phyloP scores from a whole-genome alignment of 2,113 vertebrate species.

The Baryphthengus martii region DNA sequence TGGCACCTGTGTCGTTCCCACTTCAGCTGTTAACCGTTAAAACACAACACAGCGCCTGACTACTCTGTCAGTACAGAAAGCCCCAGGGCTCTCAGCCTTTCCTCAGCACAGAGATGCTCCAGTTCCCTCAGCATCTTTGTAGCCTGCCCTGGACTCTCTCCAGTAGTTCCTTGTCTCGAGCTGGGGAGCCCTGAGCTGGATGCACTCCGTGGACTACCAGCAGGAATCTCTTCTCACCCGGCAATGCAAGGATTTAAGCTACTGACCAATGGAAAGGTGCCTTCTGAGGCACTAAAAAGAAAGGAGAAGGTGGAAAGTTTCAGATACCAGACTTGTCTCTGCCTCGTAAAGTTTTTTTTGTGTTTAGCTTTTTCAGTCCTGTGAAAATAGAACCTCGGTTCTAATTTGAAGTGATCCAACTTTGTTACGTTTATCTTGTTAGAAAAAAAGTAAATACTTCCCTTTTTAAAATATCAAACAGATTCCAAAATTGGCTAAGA shows the following conservation, averaged over 20 bases:
- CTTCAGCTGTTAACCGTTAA: too few species aligned
- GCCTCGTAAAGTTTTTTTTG: neutral
- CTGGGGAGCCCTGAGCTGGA: too few species aligned
- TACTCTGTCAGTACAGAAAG: too few species aligned
- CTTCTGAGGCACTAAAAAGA: neutral
- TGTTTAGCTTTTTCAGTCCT: neutral
- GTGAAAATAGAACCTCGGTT: neutral
- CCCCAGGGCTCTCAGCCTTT: too few species aligned
- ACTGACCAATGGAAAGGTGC: neutral
- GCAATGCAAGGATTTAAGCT: neutral
- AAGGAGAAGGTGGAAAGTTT: neutral
- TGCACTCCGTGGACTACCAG: neutral
- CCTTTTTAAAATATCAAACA: conserved; percentile 3
- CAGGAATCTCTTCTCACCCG: neutral
- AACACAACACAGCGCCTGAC: too few species aligned
- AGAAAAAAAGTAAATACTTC: neutral
- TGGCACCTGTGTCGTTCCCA: too few species aligned
- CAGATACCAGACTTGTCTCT: neutral
- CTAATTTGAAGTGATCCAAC: neutral
- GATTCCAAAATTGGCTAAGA: neutral
- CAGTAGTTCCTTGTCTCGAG: too few species aligned
- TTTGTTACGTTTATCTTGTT: neutral
- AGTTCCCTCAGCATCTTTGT: too few species aligned
- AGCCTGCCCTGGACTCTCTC: too few species aligned
- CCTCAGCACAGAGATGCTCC: too few species aligned